Base-by-base conservation (phyloP, 2,888 invertebrate species). In the Diloba caeruleocephala region DNA sequence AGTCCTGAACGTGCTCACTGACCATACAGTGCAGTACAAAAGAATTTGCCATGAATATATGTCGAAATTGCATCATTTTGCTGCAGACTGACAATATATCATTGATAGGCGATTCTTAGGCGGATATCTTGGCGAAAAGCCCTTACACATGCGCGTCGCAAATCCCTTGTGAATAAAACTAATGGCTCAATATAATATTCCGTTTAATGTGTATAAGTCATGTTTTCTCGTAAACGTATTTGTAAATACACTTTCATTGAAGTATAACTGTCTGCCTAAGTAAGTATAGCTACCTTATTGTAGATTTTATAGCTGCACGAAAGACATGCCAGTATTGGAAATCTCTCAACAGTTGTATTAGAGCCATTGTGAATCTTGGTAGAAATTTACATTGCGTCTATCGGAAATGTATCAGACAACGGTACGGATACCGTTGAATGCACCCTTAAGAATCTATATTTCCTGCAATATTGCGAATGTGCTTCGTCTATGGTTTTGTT, bases 371-470 rank as follows among this genome's bases (percentile, higher is more conserved):
- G 12, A 14, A n/a, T 28, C 3, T 25, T 7, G 12, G 31, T 9
- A 8, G 26, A 3, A 0, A 33, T 53, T 36, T 19, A 36, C 7
- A n/a, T 21, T 43, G 10, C 28, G 33, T n/a, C 1, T 26, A 36
- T 26, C 8, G 41, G 49, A 33, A 49, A 38, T 42, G 1, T 12
- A 34, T 36, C n/a, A 14, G 21, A 50, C 17, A 15, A 19, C 38
- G 26, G 5, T 13, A 19, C 10, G 12, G 7, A 21, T 21, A 26
- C 26, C 42, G 9, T 29, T 12, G 29, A 48, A 2, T 46, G 13
- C 21, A 46, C 10, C 34, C 14, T 29, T 23, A n/a, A 25, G 21
- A 15, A 32, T 28, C 6, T 15, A 7, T 37, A 21, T 38, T 53
- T 62, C 38, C 38, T 38, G 21, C 8, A 15, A 26, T 1, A 12